Evolutionary conservation across 2,113 vertebrate genomes (phyloP).

Genomic region (Montifringilla adamsi): DNA sequence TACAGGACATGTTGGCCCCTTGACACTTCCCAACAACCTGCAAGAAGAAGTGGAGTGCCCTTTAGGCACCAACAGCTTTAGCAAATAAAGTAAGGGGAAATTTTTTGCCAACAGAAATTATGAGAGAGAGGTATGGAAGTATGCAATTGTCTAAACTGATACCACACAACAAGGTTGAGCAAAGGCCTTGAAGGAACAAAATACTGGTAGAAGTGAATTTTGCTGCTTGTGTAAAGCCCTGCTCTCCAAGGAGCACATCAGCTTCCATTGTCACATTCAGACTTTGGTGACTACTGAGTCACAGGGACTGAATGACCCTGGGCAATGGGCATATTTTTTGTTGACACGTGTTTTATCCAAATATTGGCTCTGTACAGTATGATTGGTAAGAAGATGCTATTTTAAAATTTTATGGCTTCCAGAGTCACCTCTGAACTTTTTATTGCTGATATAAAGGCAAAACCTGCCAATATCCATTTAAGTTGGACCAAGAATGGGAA

Average conservation of each 20-base stretch:
- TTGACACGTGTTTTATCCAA: not conserved
- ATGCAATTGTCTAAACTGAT: not conserved
- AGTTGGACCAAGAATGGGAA: not conserved
- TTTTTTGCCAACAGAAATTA: not conserved
- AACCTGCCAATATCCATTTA: not conserved
- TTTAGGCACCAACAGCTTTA: not conserved
- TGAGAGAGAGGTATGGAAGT: not conserved
- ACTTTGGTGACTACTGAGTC: not conserved
- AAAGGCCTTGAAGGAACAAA: not conserved
- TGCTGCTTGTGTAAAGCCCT: not conserved
- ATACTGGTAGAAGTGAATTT: not conserved
- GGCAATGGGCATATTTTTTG: not conserved
- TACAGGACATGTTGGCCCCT: not conserved
- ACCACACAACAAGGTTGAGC: not conserved
- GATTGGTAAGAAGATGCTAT: not conserved
- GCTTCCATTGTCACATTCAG: not conserved
- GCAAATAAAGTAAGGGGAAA: not conserved
- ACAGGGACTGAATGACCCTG: not conserved
- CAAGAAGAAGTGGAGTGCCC: not conserved
- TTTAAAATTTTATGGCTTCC: not conserved
- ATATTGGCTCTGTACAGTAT: not conserved
- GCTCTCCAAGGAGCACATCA: not conserved
- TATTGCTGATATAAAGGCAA: not conserved
- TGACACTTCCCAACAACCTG: not conserved
- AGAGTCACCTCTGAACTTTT: not conserved